Evolutionary conservation across 1,140 invertebrate genomes (phyloP).

Genomic region (Papilio xuthus): DNA sequence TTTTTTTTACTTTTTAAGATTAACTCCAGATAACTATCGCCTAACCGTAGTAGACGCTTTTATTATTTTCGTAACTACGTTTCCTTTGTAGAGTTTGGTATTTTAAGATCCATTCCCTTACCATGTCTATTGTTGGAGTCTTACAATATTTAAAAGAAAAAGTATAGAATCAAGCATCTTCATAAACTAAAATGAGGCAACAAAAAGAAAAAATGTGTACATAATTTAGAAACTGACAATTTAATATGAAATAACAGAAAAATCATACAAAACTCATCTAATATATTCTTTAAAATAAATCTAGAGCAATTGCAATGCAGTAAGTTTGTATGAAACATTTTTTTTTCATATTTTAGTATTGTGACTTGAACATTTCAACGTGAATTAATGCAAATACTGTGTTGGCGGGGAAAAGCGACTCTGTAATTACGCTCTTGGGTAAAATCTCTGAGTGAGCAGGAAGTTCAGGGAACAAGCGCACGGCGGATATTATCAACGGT

Average conservation of each 20-base stretch:
- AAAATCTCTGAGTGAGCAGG: conserved; percentile 34
- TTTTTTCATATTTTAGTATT: conserved; percentile 52
- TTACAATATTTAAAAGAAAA: neutral
- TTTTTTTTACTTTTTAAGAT: conserved; percentile 23
- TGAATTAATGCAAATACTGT: conserved; percentile 66
- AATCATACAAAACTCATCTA: neutral
- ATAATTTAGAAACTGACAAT: conserved; percentile 35
- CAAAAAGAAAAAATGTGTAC: conserved; percentile 47
- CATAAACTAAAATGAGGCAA: conserved; percentile 46
- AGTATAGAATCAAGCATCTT: neutral
- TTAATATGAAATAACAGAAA: too few species aligned
- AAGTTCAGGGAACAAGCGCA: conserved; percentile 30
- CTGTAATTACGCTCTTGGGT: conserved; percentile 66
- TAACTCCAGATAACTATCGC: neutral
- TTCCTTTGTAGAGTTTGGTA: neutral
- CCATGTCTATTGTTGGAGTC: neutral
- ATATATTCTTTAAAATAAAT: conserved; percentile 40
- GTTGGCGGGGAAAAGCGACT: conserved; percentile 57
- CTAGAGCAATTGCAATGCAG: conserved; percentile 45
- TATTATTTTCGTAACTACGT: neutral
- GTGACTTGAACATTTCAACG: conserved; percentile 54
- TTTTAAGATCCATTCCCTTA: neutral
- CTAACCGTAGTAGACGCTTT: neutral
- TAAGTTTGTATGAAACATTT: conserved; percentile 46
- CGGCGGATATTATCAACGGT: conserved; percentile 31